Percentiles rank a stretch among this genome's conserved stretches.
Conservation (phyloP, 2,888 invertebrate species). For the Spilosoma lubricipeda region DNA sequence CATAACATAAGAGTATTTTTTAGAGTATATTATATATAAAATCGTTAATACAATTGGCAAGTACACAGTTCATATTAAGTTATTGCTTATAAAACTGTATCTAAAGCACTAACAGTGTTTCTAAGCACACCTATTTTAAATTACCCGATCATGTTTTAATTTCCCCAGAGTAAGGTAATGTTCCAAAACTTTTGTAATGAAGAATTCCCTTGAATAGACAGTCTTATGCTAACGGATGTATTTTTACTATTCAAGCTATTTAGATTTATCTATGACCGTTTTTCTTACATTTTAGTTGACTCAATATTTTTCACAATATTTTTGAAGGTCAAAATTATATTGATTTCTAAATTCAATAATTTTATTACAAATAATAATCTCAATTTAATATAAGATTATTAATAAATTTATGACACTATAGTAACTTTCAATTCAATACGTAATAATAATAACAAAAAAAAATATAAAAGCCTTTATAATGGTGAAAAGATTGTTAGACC, state of each 20-base stretch:
- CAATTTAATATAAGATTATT: background rate
- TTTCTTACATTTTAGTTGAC: background rate
- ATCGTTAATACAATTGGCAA: slow-evolving; percentile 10
- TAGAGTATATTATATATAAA: slow-evolving; percentile 18
- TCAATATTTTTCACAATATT: background rate
- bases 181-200: background rate
- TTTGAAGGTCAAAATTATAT: background rate
- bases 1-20: slow-evolving; percentile 16
- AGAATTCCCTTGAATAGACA: background rate
- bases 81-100: background rate
- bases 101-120: background rate
- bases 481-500: background rate
- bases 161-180: background rate
- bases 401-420: background rate
- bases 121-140: background rate
- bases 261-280: background rate
- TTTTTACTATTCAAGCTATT: background rate
- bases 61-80: background rate
- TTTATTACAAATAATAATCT: slow-evolving; percentile 14
- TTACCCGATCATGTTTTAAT: background rate
- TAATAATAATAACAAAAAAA: background rate
- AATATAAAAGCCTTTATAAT: background rate
- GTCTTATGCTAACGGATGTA: background rate
- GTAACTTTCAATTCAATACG: background rate
- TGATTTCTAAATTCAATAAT: background rate